These are phyloP conservation scores for Hermodice carunculata DNA, from an alignment of 2,888 invertebrate genomes.

Conservation along the genomic window DNA sequence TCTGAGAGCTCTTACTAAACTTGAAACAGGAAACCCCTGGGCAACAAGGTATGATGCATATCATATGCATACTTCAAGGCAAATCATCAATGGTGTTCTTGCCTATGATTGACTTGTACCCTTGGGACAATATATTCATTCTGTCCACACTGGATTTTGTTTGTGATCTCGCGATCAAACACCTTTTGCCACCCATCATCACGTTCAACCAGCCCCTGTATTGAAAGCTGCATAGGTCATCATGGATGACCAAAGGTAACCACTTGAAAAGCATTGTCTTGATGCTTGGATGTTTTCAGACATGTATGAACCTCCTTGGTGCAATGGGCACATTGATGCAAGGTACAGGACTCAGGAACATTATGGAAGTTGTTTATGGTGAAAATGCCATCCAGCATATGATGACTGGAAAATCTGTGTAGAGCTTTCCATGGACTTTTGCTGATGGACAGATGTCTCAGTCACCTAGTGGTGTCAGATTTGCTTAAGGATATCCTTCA, in stretches of 20 bases:
- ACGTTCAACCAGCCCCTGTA: slow-evolving; percentile 20
- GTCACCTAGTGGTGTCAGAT: slow-evolving; percentile 10
- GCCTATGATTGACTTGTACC: slow-evolving; percentile 13
- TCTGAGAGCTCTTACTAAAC: background rate
- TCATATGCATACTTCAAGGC: slow-evolving; percentile 3
- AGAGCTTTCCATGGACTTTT: slow-evolving; percentile 30
- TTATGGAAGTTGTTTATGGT: slow-evolving; percentile 10
- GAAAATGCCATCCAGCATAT: slow-evolving; percentile 20
- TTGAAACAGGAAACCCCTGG: background rate
- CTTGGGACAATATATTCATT: slow-evolving; percentile 8
- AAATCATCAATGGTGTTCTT: slow-evolving; percentile 8
- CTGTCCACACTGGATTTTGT: slow-evolving; percentile 9
- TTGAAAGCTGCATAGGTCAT: slow-evolving; percentile 20
- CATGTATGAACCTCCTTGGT: slow-evolving; percentile 21
- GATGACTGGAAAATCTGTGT: slow-evolving; percentile 21
- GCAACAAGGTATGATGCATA: slow-evolving; percentile 23
- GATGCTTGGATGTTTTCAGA: slow-evolving; percentile 21
- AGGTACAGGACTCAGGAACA: slow-evolving; percentile 8
- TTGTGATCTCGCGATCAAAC: slow-evolving; percentile 9
- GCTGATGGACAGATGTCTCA: slow-evolving; percentile 23
- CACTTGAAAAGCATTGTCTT: slow-evolving; percentile 18
- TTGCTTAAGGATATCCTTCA: slow-evolving; percentile 9
- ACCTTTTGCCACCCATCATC: slow-evolving; percentile 14
- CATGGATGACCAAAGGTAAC: slow-evolving; percentile 7
- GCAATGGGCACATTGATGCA: slow-evolving; percentile 13